phyloP scores from a whole-genome alignment of 2,797 vertebrate genomes.

The Lacerta agilis region DNA sequence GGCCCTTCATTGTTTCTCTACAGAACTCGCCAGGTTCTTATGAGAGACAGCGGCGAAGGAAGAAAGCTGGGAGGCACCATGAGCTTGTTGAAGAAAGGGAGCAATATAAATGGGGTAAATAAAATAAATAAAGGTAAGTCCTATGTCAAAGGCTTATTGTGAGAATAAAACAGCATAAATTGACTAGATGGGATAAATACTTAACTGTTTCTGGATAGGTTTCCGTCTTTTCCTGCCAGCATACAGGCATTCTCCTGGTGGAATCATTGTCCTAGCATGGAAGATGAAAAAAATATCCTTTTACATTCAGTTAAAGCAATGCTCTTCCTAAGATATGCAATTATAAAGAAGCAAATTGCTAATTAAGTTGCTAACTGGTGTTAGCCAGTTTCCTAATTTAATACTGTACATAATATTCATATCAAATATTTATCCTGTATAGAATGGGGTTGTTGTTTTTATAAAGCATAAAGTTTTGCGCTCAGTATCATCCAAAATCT shows the following conservation, averaged over 20 bases:
- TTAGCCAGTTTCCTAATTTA: constrained; percentile 67
- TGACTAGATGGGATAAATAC: constrained; percentile 48
- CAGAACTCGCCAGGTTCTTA: background rate
- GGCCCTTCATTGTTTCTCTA: background rate
- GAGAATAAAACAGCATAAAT: background rate
- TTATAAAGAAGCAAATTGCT: constrained; percentile 50
- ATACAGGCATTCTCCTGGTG: constrained; percentile 94
- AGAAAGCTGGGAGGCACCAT: too few species aligned
- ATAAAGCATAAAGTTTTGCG: too few species aligned
- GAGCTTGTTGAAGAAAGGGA: background rate
- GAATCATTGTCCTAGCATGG: constrained; percentile 89
- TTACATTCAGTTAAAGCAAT: background rate
- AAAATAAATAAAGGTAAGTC: background rate
- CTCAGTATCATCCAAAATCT: too few species aligned
- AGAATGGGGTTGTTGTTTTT: too few species aligned
- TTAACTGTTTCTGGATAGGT: constrained; percentile 96
- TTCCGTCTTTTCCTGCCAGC: constrained; percentile 96
- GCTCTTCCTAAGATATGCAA: constrained; percentile 46
- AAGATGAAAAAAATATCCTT: constrained; percentile 49
- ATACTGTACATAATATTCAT: constrained; percentile 64
- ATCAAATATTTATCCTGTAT: background rate
- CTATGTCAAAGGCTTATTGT: background rate
- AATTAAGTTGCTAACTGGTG: constrained; percentile 54
- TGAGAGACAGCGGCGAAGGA: background rate
- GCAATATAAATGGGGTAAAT: background rate